Percentiles rank a stretch among this genome's conserved stretches.
phyloP scores from a whole-genome alignment of 2,888 invertebrate genomes.

The Drosophila affinis region DNA sequence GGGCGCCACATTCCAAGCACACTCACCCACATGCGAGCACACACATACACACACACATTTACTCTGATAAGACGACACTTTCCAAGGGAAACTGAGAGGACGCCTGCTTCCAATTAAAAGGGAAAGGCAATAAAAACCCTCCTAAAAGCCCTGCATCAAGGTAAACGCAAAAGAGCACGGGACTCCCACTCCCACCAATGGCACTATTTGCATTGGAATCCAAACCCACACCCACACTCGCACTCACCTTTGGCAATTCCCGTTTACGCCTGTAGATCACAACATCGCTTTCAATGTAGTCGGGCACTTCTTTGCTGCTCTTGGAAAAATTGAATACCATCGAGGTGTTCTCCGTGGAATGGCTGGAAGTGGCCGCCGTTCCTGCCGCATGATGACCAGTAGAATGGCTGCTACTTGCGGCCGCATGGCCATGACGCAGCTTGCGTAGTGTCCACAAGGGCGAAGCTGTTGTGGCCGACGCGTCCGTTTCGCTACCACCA shows the following conservation, averaged over 20 bases:
- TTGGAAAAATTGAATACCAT: constrained; percentile 94
- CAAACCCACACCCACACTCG: not conserved
- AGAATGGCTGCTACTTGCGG: constrained; percentile 13
- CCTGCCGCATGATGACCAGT: constrained; percentile 11
- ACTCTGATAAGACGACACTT: constrained; percentile 18
- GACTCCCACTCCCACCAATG: not conserved
- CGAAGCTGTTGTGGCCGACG: constrained; percentile 54
- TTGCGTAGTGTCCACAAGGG: constrained; percentile 81
- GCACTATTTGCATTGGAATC: not conserved
- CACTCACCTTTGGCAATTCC: constrained; percentile 90
- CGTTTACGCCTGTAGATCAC: constrained; percentile 88
- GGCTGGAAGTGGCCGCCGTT: constrained; percentile 51
- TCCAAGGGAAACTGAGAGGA: not conserved
- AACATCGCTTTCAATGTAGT: constrained; percentile 96
- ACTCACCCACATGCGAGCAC: not conserved
- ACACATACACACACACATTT: not conserved
- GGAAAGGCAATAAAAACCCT: not conserved
- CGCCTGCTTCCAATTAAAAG: not conserved
- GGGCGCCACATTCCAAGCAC: constrained; percentile 43
- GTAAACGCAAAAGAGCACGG: not conserved
- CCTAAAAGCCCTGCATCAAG: not conserved
- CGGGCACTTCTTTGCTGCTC: constrained; percentile 92
- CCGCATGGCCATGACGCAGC: constrained; percentile 61
- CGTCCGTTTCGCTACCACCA: constrained; percentile 70
- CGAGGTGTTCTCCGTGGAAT: constrained; percentile 86